Conservation (phyloP, 2,888 invertebrate species). For the Neoitamus cyanurus region DNA sequence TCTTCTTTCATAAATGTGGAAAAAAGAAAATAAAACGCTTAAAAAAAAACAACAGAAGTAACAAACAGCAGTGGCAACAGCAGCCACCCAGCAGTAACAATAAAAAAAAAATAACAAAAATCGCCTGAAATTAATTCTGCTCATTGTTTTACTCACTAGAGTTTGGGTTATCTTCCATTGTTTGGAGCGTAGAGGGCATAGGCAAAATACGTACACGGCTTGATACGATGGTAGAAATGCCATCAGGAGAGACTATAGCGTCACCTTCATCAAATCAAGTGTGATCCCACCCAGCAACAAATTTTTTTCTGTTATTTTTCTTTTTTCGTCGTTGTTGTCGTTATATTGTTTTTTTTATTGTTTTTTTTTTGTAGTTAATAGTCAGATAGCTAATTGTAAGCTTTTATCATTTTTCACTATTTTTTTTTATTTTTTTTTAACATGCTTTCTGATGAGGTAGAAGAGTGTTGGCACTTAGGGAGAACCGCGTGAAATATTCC, state of each 20-base stretch:
- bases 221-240: not conserved
- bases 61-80: no score
- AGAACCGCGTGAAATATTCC: not conserved
- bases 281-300: not conserved
- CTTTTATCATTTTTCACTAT: not conserved
- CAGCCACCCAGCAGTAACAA: not conserved
- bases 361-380: not conserved
- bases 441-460: not conserved
- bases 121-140: conserved; percentile 21
- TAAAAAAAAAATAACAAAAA: not conserved
- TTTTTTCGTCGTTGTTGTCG: no score
- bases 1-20: not conserved
- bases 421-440: not conserved
- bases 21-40: not conserved
- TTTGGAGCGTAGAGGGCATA: not conserved
- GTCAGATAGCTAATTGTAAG: not conserved
- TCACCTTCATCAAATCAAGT: not conserved
- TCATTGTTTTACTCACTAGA: conserved; percentile 18
- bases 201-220: not conserved
- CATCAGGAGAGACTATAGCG: not conserved
- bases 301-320: not conserved
- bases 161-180: conserved; percentile 31
- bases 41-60: no score
- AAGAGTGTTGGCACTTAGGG: not conserved
- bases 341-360: not conserved